Conservation (phyloP, 1,140 invertebrate species). For the Tetramorium simillimum region DNA sequence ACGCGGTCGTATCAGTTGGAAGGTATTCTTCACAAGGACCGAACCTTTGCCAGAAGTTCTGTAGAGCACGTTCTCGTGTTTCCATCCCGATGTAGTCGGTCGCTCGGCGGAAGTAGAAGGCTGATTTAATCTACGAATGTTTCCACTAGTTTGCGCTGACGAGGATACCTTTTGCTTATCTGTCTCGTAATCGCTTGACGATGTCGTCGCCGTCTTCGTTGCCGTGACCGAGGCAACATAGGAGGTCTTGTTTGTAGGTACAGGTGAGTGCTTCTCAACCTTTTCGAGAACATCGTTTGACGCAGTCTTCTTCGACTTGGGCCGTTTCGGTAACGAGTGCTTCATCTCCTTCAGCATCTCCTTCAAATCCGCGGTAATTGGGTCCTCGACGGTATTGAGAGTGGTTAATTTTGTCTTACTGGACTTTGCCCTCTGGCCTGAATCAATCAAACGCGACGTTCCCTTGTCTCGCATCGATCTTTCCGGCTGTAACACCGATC, state of each 20-base stretch:
- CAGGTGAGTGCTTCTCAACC: constrained; percentile 23
- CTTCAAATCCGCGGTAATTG: constrained; percentile 85
- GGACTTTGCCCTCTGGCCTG: constrained; percentile 49
- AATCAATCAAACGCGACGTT: constrained; percentile 23
- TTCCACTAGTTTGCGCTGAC: constrained; percentile 84
- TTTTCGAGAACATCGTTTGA: constrained; percentile 44
- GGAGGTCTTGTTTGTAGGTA: constrained; percentile 46
- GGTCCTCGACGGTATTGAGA: constrained; percentile 82
- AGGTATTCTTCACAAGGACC: constrained; percentile 78
- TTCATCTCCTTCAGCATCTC: constrained; percentile 90
- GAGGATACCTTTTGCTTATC: constrained; percentile 85
- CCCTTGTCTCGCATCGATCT: constrained; percentile 60
- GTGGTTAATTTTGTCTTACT: constrained; percentile 70
- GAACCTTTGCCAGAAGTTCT: constrained; percentile 73
- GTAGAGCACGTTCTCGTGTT: constrained; percentile 75
- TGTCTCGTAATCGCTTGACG: constrained; percentile 64
- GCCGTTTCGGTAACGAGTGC: constrained; percentile 87
- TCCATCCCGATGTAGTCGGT: constrained; percentile 68
- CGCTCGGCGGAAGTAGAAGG: constrained; percentile 49
- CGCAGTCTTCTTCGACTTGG: constrained; percentile 70
- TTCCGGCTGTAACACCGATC: constrained; percentile 23
- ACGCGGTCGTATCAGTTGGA: constrained; percentile 84
- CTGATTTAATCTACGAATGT: constrained; percentile 80
- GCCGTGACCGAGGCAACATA: constrained; percentile 63
- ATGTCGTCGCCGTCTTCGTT: constrained; percentile 36